Evolutionary conservation across 2,113 vertebrate species (phyloP).

Genomic region (Centropus bengalensis): DNA sequence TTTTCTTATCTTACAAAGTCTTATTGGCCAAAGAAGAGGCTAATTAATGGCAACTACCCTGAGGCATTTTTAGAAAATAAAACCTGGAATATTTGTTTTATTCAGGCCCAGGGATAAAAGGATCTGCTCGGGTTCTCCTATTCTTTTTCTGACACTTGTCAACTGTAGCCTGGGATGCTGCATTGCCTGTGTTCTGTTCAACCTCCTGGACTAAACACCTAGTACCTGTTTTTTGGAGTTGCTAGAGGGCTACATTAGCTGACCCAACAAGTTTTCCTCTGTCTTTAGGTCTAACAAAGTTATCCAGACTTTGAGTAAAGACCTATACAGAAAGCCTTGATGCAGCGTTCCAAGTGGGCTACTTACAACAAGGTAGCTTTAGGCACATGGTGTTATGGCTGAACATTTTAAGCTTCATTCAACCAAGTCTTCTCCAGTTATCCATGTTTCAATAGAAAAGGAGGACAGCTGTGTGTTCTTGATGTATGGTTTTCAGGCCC

Average conservation of each 20-base stretch:
- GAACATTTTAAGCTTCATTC: neutral
- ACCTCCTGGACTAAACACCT: neutral
- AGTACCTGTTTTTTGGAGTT: neutral
- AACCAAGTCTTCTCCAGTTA: neutral
- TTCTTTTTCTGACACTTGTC: neutral
- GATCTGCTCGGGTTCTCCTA: neutral
- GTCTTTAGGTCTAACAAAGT: neutral
- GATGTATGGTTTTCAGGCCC: neutral
- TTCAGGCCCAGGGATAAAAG: neutral
- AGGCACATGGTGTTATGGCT: neutral
- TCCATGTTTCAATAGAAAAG: neutral
- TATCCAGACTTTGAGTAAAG: neutral
- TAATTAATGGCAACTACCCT: neutral
- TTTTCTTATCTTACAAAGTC: neutral
- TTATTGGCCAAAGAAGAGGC: neutral
- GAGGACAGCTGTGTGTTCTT: neutral
- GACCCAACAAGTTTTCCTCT: neutral
- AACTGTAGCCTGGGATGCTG: neutral
- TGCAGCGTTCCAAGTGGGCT: neutral
- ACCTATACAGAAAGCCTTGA: neutral
- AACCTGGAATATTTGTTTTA: neutral
- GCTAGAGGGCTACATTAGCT: neutral
- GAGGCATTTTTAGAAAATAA: neutral
- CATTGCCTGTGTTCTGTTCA: neutral
- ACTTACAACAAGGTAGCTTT: neutral